Evolutionary conservation across 2,888 invertebrate genomes (phyloP).

Genomic region (Caenorhabditis sp.): DNA sequence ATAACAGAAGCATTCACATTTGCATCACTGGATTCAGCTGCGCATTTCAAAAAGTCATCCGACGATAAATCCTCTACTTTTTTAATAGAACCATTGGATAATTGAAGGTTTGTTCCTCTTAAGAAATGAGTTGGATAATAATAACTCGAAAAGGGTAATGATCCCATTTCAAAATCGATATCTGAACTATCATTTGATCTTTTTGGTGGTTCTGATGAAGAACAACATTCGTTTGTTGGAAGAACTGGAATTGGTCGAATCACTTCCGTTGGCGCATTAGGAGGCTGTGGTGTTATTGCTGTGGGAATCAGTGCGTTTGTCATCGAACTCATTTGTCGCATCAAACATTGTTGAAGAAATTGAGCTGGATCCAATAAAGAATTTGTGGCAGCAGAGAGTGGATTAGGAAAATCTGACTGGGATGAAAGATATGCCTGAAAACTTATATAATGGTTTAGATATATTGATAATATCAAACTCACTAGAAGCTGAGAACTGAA

Average conservation of each 20-base stretch:
- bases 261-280: too few species aligned
- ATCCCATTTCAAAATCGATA: conserved; percentile 42
- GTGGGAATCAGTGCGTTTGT: neutral
- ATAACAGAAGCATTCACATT: conserved; percentile 32
- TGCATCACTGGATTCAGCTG: conserved; percentile 28
- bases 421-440: too few species aligned
- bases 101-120: conserved; percentile 34
- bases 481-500: too few species aligned
- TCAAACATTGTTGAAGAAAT: neutral
- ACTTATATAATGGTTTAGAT: too few species aligned
- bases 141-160: conserved; percentile 16
- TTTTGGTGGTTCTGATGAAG: neutral
- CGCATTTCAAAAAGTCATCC: conserved; percentile 44
- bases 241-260: neutral
- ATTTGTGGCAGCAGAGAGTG: too few species aligned
- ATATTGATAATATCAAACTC: too few species aligned
- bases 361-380: neutral
- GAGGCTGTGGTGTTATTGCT: neutral
- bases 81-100: conserved; percentile 31
- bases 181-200: conserved; percentile 1
- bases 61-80: conserved; percentile 45
- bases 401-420: too few species aligned
- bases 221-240: neutral
- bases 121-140: conserved; percentile 53
- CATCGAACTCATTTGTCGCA: neutral